Evolutionary conservation across 2,888 invertebrate species (phyloP).

Genomic region (Odontocerum albicorne): DNA sequence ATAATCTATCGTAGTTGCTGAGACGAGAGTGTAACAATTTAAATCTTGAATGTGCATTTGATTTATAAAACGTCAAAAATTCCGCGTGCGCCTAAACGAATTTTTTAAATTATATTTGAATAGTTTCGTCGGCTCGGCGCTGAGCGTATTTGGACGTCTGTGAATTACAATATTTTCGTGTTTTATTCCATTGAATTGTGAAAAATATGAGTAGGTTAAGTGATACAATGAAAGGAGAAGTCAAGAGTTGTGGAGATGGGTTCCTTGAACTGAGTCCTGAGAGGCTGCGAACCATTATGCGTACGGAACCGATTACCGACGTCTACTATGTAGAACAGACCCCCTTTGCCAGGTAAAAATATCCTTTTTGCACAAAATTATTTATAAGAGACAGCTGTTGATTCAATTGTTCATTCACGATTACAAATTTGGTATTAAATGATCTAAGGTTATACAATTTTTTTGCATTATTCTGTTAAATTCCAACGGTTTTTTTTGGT

Average conservation of each 20-base stretch:
- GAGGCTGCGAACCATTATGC: constrained; percentile 67
- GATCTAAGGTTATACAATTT: too few relatives aligned
- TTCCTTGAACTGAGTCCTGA: constrained; percentile 72
- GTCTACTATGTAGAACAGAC: constrained; percentile 81
- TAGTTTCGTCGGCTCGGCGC: constrained; percentile 1
- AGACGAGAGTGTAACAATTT: constrained; percentile 17
- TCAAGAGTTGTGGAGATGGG: constrained; percentile 67
- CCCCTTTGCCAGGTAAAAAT: constrained; percentile 77
- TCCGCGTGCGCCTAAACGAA: constrained; percentile 1
- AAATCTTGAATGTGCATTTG: constrained; percentile 12
- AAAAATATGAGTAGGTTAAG: constrained; percentile 26
- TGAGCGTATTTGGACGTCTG: neutral
- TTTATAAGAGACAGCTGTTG: too few relatives aligned
- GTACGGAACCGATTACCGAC: constrained; percentile 72
- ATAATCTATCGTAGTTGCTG: constrained; percentile 24
- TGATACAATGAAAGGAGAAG: constrained; percentile 43
- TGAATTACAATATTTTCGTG: constrained; percentile 1
- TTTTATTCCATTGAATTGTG: constrained; percentile 4
- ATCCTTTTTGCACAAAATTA: neutral
- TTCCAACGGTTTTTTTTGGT: too few relatives aligned
- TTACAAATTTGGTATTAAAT: too few relatives aligned
- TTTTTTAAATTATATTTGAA: constrained; percentile 2
- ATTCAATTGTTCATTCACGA: too few relatives aligned
- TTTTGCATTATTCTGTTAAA: too few relatives aligned
- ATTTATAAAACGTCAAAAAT: constrained; percentile 9